phyloP scores from a whole-genome alignment of 2,797 vertebrate genomes.

The Pteronotus mesoamericanus region DNA sequence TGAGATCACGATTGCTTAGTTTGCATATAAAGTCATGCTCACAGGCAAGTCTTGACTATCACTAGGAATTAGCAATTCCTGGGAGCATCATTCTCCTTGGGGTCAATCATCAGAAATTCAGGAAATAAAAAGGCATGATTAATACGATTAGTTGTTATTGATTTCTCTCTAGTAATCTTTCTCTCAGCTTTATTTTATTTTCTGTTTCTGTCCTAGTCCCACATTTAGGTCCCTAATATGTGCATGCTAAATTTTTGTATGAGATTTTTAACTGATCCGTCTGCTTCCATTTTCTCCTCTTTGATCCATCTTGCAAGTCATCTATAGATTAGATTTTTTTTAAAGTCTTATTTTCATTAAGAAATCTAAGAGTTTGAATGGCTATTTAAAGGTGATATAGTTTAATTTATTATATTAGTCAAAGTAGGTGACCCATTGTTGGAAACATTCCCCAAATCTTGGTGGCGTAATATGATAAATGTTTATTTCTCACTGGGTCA shows the following conservation, averaged over 20 bases:
- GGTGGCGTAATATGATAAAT: neutral
- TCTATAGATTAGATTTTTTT: neutral
- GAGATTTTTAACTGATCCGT: neutral
- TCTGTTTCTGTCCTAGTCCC: neutral
- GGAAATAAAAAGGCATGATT: neutral
- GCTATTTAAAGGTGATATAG: neutral
- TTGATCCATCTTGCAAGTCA: neutral
- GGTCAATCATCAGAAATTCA: neutral
- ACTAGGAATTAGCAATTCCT: neutral
- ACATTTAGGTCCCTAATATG: neutral
- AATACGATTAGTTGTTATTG: neutral
- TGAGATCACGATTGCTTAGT: neutral
- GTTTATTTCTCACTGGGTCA: neutral
- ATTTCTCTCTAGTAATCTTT: neutral
- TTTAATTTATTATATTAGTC: neutral
- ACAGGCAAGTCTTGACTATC: neutral
- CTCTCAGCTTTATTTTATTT: neutral
- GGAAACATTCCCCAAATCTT: no score
- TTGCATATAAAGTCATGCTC: neutral
- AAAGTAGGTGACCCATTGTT: neutral
- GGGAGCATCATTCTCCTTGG: neutral
- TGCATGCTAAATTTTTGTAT: neutral
- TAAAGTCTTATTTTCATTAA: neutral
- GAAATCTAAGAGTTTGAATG: neutral
- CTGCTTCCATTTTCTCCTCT: neutral